phyloP scores from a whole-genome alignment of 2,113 vertebrate genomes.

The Coptodon bakossiorum region DNA sequence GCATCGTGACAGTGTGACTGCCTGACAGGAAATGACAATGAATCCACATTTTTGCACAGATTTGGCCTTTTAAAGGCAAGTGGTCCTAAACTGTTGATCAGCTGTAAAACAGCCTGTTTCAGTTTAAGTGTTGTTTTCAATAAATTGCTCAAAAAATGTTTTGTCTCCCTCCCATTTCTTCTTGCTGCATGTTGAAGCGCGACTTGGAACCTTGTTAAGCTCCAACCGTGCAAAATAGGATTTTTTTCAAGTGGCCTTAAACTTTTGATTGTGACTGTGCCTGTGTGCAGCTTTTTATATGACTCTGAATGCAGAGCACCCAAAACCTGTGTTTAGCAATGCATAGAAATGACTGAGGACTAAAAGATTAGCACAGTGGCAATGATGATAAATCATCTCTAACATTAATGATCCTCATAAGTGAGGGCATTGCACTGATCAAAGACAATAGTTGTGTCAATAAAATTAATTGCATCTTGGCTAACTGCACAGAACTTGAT shows the following conservation, averaged over 20 bases:
- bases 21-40: not conserved
- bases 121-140: too few relatives aligned
- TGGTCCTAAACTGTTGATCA: too few relatives aligned
- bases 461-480: not conserved
- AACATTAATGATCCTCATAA: not conserved
- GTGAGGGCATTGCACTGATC: not conserved
- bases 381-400: not conserved
- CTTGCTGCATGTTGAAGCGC: too few relatives aligned
- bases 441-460: not conserved
- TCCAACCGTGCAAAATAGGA: too few relatives aligned
- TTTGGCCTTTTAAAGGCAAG: not conserved
- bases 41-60: not conserved
- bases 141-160: too few relatives aligned
- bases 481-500: not conserved
- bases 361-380: not conserved
- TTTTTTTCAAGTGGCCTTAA: accelerated
- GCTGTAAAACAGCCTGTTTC: too few relatives aligned
- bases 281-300: accelerated
- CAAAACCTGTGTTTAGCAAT: not conserved
- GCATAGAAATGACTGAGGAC: not conserved
- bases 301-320: not conserved
- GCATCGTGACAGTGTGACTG: not conserved
- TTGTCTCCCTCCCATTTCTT: too few relatives aligned
- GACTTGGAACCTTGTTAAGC: too few relatives aligned
- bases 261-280: accelerated